Evolutionary conservation across 2,113 vertebrate genomes (phyloP).

Genomic region (Xyliphius kryptos): DNA sequence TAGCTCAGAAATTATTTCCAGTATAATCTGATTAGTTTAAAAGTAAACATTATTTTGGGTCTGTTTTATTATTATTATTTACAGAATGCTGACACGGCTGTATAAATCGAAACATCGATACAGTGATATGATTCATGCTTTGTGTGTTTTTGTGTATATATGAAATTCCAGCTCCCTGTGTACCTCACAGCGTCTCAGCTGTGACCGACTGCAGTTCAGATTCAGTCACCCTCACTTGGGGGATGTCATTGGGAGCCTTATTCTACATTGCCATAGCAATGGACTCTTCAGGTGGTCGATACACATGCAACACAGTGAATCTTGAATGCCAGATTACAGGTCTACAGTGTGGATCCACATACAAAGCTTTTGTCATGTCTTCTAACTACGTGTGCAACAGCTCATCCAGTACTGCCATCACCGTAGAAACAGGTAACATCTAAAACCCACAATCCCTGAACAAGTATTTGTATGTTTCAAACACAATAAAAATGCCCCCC

Average conservation of each 20-base stretch:
- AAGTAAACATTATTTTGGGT: not conserved
- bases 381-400: slow-evolving; percentile 66
- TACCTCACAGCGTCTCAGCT: slow-evolving; percentile 50
- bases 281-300: slow-evolving; percentile 40
- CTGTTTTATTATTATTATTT: not conserved
- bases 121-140: not conserved
- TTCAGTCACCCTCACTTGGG: slow-evolving; percentile 56
- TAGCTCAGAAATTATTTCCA: too few relatives aligned
- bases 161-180: slow-evolving; percentile 57
- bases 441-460: not conserved
- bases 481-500: too few relatives aligned
- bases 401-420: slow-evolving; percentile 49
- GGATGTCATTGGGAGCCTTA: slow-evolving; percentile 40
- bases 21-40: not conserved
- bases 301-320: slow-evolving; percentile 48
- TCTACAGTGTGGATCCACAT: slow-evolving; percentile 61
- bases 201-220: slow-evolving; percentile 52
- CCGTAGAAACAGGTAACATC: slow-evolving; percentile 60
- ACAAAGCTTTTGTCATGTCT: slow-evolving; percentile 50
- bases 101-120: too few relatives aligned
- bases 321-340: slow-evolving; percentile 48
- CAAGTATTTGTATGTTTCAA: too few relatives aligned
- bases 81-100: too few relatives aligned
- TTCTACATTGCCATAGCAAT: slow-evolving; percentile 51
- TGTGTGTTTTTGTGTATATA: slow-evolving; percentile 9